A percentile compares a stretch with the other conserved stretches of the same genome.
Conservation (phyloP, 2,888 invertebrate species). For the Bibio marci region DNA sequence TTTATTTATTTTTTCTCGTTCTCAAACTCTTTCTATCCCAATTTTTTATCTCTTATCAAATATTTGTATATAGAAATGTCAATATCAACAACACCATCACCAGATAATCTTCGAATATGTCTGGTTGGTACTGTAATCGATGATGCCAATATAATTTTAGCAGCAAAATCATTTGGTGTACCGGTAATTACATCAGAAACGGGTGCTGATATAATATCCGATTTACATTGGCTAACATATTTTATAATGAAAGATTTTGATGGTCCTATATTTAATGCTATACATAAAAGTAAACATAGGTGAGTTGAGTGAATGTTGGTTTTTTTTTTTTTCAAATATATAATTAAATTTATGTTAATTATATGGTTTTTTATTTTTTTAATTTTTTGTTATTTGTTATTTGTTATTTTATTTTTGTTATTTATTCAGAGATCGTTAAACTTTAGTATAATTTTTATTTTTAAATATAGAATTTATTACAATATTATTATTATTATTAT, state of each 20-base stretch:
- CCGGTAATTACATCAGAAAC: slow-evolving; percentile 44
- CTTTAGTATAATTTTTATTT: too few species aligned
- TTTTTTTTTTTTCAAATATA: slow-evolving; percentile 2
- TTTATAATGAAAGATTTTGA: slow-evolving; percentile 56
- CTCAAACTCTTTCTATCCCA: too few species aligned
- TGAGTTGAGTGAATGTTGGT: slow-evolving; percentile 20
- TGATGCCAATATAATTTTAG: slow-evolving; percentile 34
- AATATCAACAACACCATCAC: slow-evolving; percentile 15
- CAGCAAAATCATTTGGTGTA: slow-evolving; percentile 43
- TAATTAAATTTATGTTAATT: slow-evolving; percentile 12
- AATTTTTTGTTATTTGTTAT: too few species aligned
- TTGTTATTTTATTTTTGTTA: too few species aligned
- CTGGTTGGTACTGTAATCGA: slow-evolving; percentile 39
- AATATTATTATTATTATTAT: too few species aligned
- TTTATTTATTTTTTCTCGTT: too few species aligned
- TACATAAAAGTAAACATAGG: slow-evolving; percentile 44
- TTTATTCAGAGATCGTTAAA: too few species aligned
- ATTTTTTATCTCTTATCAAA: too few species aligned
- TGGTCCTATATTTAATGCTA: slow-evolving; percentile 41
- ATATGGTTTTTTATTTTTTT: slow-evolving; percentile 8
- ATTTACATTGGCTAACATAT: slow-evolving; percentile 41
- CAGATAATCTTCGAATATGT: slow-evolving; percentile 41
- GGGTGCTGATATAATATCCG: slow-evolving; percentile 40
- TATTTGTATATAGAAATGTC: neutral
- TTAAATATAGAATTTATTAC: too few species aligned